Base-by-base conservation (phyloP, 2,113 vertebrate species). In the Triplophysa tibetana region DNA sequence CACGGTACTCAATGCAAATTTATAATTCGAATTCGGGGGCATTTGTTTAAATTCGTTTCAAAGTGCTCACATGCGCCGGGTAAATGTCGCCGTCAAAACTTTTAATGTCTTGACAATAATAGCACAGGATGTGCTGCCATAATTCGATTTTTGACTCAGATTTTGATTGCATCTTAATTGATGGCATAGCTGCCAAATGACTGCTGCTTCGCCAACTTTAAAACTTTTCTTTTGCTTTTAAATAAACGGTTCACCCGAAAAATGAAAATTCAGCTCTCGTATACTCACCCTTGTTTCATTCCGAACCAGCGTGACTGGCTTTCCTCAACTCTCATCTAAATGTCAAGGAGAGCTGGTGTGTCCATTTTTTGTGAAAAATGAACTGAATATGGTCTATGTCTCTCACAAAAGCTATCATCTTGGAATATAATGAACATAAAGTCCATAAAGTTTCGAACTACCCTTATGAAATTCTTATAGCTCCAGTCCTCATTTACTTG, bases 101-200 rank as follows among this genome's bases (percentile, higher is more conserved):
- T 80, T 86, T 79, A 79, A 77, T 64, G 83, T 83, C 79, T 79
- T 50, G 17, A 68, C 52, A 80, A 82, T 54, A 54, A 77, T 77
- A 33, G 63, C 26, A 58, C 69, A 52, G 23, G 9, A 70, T 43
- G 29, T 45, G 38, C 56, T 58, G 45, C 65, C 19, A 77, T 50
- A 33, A 65, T 65, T 54, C 41, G 3, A 65, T 76, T 65, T 76
- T 16, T 76, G 1, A 65, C 10, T 58, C 50, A 17, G 17, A 58
- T 58, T 65, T 65, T 10, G 19, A 64, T 52, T 16, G 50, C 43
- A 21, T 58, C n/a, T 12, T 45, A 45, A 45, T 45, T 12, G 43
- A 45, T 11, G 2, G 33, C 26, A 48, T 19, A 41, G 70, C 58
- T 38, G 41, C 17, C 60, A 63, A 50, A 33, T 24, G 13, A 45